Evolutionary conservation across 2,888 invertebrate genomes (phyloP).

Genomic region (Ferrisia virgata): DNA sequence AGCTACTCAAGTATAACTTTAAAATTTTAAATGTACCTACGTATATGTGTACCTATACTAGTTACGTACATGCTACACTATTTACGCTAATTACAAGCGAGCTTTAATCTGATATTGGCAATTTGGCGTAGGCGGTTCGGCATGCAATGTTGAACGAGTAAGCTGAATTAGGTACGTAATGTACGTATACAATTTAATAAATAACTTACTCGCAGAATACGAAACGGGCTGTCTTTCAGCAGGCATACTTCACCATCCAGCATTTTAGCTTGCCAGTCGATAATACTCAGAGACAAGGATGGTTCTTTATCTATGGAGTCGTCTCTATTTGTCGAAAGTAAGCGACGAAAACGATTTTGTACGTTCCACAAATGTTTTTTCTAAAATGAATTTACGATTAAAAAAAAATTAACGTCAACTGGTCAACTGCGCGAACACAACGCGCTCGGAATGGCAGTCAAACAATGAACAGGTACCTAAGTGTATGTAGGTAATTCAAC

Average conservation of each 20-base stretch:
- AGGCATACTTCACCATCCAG: slow-evolving; percentile 65
- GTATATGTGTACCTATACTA: too few species aligned
- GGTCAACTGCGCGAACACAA: not conserved
- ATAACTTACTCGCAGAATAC: slow-evolving; percentile 68
- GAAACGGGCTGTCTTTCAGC: slow-evolving; percentile 70
- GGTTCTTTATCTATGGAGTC: not conserved
- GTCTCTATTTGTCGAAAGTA: not conserved
- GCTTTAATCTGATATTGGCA: too few species aligned
- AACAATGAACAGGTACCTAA: too few species aligned
- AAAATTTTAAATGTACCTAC: too few species aligned
- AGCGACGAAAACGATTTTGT: not conserved
- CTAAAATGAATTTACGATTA: not conserved
- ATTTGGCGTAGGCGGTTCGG: not conserved
- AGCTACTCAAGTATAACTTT: too few species aligned
- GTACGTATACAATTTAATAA: not conserved
- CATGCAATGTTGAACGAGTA: too few species aligned
- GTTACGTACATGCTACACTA: too few species aligned
- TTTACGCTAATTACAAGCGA: too few species aligned
- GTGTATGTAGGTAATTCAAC: too few species aligned
- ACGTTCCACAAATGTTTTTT: slow-evolving; percentile 34
- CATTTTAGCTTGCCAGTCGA: slow-evolving; percentile 28
- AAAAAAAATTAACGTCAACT: too few species aligned
- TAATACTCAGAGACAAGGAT: not conserved
- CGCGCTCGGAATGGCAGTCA: not conserved
- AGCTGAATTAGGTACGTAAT: not conserved